phyloP scores from a whole-genome alignment of 2,888 invertebrate genomes.

The Napeogenes sylphis region DNA sequence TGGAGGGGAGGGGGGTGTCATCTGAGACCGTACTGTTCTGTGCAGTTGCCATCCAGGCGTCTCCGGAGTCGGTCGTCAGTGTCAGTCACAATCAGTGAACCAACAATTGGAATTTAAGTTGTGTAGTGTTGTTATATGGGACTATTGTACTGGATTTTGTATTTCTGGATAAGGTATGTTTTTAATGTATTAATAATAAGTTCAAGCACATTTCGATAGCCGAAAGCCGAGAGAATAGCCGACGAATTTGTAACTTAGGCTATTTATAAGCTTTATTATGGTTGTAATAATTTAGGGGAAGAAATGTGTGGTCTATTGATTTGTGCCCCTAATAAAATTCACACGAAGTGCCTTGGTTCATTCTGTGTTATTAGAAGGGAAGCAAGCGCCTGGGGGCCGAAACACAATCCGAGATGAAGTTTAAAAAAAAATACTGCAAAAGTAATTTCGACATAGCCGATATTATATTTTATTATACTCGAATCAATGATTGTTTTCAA shows the following conservation, averaged over 20 bases:
- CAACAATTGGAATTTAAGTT: slow-evolving; percentile 21
- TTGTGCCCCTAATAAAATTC: slow-evolving; percentile 71
- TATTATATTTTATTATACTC: neutral
- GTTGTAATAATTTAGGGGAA: slow-evolving; percentile 51
- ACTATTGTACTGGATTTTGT: slow-evolving; percentile 19
- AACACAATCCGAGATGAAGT: slow-evolving; percentile 49
- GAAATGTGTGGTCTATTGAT: slow-evolving; percentile 59
- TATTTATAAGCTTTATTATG: slow-evolving; percentile 28
- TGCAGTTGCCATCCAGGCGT: slow-evolving; percentile 57
- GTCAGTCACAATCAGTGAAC: slow-evolving; percentile 32
- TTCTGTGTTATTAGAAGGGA: slow-evolving; percentile 51
- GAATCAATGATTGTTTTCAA: neutral
- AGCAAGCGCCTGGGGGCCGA: slow-evolving; percentile 52
- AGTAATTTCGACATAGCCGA: neutral
- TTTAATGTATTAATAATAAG: neutral
- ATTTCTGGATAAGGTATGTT: neutral
- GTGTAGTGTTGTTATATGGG: slow-evolving; percentile 30
- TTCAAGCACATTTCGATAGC: no score
- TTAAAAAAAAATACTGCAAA: slow-evolving; percentile 30
- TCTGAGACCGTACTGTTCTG: slow-evolving; percentile 18
- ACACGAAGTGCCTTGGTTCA: slow-evolving; percentile 61
- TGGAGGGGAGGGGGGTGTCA: slow-evolving; percentile 38
- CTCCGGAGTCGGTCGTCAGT: slow-evolving; percentile 43
- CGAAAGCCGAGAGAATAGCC: no score
- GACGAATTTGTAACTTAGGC: no score